Evolutionary conservation across 2,888 invertebrate genomes (phyloP).

Genomic region (Keiferia lycopersicella): DNA sequence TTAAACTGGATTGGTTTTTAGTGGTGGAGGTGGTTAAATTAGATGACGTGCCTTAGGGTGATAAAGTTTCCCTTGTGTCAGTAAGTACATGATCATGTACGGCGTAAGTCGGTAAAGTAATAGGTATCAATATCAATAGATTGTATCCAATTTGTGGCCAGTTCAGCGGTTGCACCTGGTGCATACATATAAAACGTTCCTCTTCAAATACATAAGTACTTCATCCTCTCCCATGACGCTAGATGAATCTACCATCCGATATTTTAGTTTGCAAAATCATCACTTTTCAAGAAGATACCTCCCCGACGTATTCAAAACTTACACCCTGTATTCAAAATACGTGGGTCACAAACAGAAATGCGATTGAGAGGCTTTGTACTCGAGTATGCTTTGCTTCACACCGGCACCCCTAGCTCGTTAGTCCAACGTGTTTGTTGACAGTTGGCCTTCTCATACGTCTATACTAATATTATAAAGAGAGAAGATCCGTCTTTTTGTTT

Average conservation of each 20-base stretch:
- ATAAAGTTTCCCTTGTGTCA: neutral
- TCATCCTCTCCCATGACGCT: no score
- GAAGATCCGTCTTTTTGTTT: no score
- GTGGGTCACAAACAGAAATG: slow-evolving; percentile 1
- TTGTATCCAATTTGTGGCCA: no score
- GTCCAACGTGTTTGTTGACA: neutral
- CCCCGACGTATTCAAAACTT: no score
- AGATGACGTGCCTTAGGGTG: neutral
- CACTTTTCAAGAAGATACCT: no score
- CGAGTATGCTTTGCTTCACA: slow-evolving; percentile 9
- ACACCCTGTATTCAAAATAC: neutral
- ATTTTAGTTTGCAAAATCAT: no score
- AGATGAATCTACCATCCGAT: no score
- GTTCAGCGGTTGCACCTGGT: no score
- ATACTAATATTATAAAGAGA: no score
- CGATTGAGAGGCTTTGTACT: neutral
- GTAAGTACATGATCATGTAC: neutral
- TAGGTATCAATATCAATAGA: no score
- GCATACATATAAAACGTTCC: no score
- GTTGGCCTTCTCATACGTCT: neutral
- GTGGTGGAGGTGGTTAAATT: neutral
- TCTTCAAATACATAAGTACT: no score
- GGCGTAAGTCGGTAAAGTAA: neutral
- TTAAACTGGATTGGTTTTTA: neutral
- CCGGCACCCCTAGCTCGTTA: slow-evolving; percentile 6